Conservation (phyloP, 2,797 vertebrate genomes). For the Ctenosaura bakeri region DNA sequence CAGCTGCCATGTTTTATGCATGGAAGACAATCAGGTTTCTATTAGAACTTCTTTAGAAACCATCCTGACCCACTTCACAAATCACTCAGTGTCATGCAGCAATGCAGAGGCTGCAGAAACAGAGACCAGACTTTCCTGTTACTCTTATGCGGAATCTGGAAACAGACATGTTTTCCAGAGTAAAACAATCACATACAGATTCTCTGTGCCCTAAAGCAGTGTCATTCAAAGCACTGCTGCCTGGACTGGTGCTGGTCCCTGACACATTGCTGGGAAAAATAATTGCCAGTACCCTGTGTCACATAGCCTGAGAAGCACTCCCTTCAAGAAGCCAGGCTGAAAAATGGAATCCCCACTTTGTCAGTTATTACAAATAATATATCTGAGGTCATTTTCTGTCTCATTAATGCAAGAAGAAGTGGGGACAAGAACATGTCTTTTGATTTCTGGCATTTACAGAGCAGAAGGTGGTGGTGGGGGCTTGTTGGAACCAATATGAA, state of each 20-base stretch:
- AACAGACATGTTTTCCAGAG: constrained; percentile 3
- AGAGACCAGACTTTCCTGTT: not conserved
- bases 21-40: not conserved
- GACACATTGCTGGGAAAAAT: too few relatives aligned
- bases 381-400: not conserved
- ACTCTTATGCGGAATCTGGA: constrained; percentile 1
- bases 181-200: not conserved
- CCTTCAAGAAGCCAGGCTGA: not conserved
- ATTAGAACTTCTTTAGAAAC: not conserved
- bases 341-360: not conserved
- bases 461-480: not conserved
- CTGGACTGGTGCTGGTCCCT: too few relatives aligned
- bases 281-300: too few relatives aligned
- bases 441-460: not conserved
- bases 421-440: constrained; percentile 24
- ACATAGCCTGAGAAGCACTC: too few relatives aligned
- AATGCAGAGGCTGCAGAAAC: not conserved
- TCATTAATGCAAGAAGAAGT: not conserved
- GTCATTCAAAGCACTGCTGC: too few relatives aligned
- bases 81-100: not conserved
- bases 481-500: not conserved
- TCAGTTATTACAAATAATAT: not conserved
- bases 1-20: not conserved
- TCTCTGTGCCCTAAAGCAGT: not conserved
- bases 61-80: not conserved